Evolutionary conservation across 2,888 invertebrate genomes (phyloP).

Genomic region (Chaitophorus viminalis): DNA sequence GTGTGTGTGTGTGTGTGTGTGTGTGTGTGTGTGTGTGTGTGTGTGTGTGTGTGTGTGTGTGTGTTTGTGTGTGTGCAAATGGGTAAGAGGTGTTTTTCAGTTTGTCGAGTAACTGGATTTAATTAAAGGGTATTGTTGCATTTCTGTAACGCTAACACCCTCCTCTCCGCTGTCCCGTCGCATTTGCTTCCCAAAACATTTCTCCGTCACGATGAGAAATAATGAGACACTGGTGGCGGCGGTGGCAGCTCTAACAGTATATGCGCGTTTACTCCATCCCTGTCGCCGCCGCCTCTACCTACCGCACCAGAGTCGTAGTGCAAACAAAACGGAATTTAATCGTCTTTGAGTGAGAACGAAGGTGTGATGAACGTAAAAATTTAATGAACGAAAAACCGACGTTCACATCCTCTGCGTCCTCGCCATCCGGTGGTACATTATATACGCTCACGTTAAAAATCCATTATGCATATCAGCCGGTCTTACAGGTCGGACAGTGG

Average conservation of each 20-base stretch:
- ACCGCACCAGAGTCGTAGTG: background rate
- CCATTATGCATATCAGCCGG: slow-evolving; percentile 6
- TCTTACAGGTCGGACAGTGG: background rate
- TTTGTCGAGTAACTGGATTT: slow-evolving; percentile 26
- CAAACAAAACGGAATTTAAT: slow-evolving; percentile 45
- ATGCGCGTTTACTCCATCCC: too few relatives aligned
- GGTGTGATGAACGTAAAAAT: background rate
- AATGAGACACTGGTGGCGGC: background rate
- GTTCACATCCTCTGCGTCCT: background rate
- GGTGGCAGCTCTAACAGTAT: too few relatives aligned
- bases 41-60: too few relatives aligned
- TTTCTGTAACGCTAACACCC: slow-evolving; percentile 1
- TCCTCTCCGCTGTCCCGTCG: background rate
- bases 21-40: too few relatives aligned
- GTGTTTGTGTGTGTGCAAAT: too few relatives aligned
- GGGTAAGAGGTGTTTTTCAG: background rate
- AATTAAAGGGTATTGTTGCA: slow-evolving; percentile 38
- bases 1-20: too few relatives aligned
- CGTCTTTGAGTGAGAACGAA: background rate
- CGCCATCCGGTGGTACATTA: background rate
- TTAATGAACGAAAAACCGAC: slow-evolving; percentile 53
- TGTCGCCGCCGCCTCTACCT: too few relatives aligned
- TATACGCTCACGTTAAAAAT: slow-evolving; percentile 8
- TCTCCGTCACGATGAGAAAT: slow-evolving; percentile 2
- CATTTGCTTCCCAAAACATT: background rate